Evolutionary conservation across 2,888 invertebrate genomes (phyloP).

Genomic region (Alloplasta piceator): DNA sequence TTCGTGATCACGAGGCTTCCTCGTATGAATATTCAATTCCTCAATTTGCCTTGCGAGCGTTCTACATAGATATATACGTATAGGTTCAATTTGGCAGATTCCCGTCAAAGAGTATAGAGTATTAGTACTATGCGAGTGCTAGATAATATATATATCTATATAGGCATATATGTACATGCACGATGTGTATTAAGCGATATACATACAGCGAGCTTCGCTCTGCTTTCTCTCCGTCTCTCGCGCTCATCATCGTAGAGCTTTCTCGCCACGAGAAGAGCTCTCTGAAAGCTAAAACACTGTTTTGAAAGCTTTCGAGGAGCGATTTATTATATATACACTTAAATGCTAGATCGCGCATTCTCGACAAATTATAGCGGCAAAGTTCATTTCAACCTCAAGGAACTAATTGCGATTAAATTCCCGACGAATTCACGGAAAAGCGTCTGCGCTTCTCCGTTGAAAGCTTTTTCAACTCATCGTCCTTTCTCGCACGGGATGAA

Average conservation of each 20-base stretch:
- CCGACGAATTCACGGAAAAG: not conserved
- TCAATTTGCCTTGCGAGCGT: conserved; percentile 73
- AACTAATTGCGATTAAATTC: conserved; percentile 43
- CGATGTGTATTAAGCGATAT: not conserved
- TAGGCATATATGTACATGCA: not conserved
- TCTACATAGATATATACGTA: conserved; percentile 68
- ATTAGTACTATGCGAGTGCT: conserved; percentile 5
- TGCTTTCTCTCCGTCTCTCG: not conserved
- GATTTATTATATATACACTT: not conserved
- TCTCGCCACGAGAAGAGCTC: conserved; percentile 12
- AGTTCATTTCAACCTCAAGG: conserved; percentile 34
- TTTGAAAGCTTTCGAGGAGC: conserved; percentile 32
- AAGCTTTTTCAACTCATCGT: conserved; percentile 20
- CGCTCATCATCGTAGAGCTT: conserved; percentile 14
- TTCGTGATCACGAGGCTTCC: conserved; percentile 42
- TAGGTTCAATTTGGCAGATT: conserved; percentile 76
- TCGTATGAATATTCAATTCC: conserved; percentile 81
- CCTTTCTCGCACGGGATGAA: not conserved
- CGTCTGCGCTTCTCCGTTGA: not conserved
- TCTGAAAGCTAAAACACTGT: conserved; percentile 38
- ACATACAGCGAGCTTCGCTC: not conserved
- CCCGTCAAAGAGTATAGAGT: conserved; percentile 58
- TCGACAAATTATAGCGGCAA: conserved; percentile 29
- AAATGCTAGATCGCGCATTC: conserved; percentile 6
- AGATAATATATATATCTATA: not conserved